Percentiles rank a stretch among this genome's conserved stretches.
Conservation (phyloP, 2,113 vertebrate species). For the Pyxicephalus adspersus region DNA sequence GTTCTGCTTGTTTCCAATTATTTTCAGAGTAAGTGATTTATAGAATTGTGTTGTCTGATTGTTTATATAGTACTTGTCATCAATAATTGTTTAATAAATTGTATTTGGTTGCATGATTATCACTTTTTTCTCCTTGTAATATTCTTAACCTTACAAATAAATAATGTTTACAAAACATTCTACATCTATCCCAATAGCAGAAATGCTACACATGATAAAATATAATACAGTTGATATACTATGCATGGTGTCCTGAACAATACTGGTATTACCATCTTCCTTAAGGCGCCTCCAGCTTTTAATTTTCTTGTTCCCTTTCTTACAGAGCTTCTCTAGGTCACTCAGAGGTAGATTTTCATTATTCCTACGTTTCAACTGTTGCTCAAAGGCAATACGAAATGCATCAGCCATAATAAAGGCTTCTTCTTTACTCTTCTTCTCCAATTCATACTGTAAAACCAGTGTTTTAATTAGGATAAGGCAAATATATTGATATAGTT, state of each 20-base stretch:
- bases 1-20: too few species aligned
- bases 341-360: constrained; percentile 79
- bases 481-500: too few species aligned
- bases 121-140: too few species aligned
- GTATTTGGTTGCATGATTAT: too few species aligned
- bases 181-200: too few species aligned
- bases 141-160: too few species aligned
- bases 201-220: too few species aligned
- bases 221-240: neutral
- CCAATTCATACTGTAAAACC: constrained; percentile 72
- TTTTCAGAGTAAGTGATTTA: too few species aligned
- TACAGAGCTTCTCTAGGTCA: constrained; percentile 67
- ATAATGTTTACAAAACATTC: too few species aligned
- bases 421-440: constrained; percentile 83
- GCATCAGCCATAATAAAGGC: constrained; percentile 85
- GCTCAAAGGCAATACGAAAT: constrained; percentile 91
- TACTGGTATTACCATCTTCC: constrained; percentile 65
- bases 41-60: too few species aligned
- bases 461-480: neutral
- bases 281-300: constrained; percentile 68
- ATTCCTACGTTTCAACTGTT: constrained; percentile 84
- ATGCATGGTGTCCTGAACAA: neutral
- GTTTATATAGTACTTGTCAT: too few species aligned
- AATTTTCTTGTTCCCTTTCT: constrained; percentile 64
- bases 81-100: too few species aligned